phyloP scores from a whole-genome alignment of 2,797 vertebrate species.

The Miichthys miiuy region DNA sequence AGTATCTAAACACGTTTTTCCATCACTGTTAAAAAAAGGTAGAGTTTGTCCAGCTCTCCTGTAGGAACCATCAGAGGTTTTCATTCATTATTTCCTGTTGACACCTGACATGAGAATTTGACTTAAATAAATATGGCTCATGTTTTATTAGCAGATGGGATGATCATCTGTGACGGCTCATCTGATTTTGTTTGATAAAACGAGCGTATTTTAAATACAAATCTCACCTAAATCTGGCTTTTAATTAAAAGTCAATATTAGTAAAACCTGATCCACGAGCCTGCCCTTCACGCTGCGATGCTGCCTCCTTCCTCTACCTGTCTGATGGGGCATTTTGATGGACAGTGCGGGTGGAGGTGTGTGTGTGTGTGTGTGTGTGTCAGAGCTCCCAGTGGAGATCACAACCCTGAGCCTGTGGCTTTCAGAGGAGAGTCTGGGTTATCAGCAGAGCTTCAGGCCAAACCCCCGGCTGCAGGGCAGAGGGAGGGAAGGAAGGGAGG shows the following conservation, averaged over 20 bases:
- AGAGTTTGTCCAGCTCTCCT: no score
- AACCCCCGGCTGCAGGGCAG: not conserved
- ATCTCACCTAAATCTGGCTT: not conserved
- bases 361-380: not conserved
- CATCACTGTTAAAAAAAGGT: no score
- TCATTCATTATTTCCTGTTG: not conserved
- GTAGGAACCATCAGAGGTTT: not conserved
- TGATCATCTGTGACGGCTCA: not conserved
- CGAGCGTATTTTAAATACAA: not conserved
- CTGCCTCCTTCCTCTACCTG: constrained; percentile 8
- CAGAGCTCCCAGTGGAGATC: not conserved
- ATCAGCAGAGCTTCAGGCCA: constrained; percentile 52
- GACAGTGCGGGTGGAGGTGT: not conserved
- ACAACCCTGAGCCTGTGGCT: constrained; percentile 1
- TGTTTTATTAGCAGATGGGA: not conserved
- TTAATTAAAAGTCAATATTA: constrained; percentile 31
- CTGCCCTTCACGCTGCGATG: constrained; percentile 3
- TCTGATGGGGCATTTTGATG: constrained; percentile 18
- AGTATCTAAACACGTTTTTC: no score
- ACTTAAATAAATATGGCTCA: not conserved
- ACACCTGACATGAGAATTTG: not conserved
- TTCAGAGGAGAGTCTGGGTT: constrained; percentile 23
- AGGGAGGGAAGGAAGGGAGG: no score
- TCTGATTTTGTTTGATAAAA: not conserved
- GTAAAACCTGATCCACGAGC: not conserved